Base-by-base conservation (phyloP, 2,888 invertebrate genomes). In the Phorcus lineatus region DNA sequence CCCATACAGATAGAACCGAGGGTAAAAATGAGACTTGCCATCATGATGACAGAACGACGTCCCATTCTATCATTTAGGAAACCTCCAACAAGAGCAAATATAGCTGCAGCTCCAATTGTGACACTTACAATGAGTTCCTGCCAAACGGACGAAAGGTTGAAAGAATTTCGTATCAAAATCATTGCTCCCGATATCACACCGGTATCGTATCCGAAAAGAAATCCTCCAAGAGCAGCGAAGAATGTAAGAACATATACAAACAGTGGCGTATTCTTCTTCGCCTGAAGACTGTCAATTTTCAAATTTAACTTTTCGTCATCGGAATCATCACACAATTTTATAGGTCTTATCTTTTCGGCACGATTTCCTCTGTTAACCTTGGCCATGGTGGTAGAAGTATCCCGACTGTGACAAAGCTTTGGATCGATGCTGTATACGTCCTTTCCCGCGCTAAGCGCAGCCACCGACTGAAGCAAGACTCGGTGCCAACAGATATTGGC, bases 151-250 rank as follows among this genome's bases (percentile, higher is more conserved):
- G 84, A 84, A 13, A 93, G 83, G 28, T 81, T 85, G 53, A 84
- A 79, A 22, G 82, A 55, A 79, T 92, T 91, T 81, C 93, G 90
- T 24, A 94, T 86, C 53, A 93, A 85, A 36, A 94, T 89, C 92
- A 94, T 93, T 9, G 94, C 94, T 13, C 94, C 94, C 0, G 94
- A 94, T 24, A 94, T 94, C 40, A 94, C 94, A 13, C 94, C 94
- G 0, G 94, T 95, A 85, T 94, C 94, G 87, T 95, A 94, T 40
- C 94, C 94, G 87, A 94, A 94, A 4, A 94, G 90, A 84, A 94
- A 94, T 4, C 94, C 94, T 7, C 94, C 94, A 16, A 94, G 90
- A 70, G 94, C 93, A 17, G 94, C 92, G 74, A 94, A 88, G 82
- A 92, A 87, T 31, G 94, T 93, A 81, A 94, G 87, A 52, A 92